A percentile compares a stretch with the other conserved stretches of the same genome.
phyloP scores from a whole-genome alignment of 2,888 invertebrate genomes.

The Andrena haemorrhoa region DNA sequence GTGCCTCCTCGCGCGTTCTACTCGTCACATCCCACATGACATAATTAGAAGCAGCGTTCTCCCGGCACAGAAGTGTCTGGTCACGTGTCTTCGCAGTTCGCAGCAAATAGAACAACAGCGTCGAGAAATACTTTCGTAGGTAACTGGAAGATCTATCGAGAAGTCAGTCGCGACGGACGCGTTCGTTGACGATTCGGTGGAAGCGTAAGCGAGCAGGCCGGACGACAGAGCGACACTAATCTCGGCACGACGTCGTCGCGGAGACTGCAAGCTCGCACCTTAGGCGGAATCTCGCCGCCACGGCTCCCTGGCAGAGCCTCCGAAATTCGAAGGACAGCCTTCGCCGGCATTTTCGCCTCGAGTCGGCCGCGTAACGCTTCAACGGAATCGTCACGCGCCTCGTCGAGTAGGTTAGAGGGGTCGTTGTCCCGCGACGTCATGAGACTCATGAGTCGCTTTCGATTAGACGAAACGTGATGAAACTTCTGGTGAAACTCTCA shows the following conservation, averaged over 20 bases:
- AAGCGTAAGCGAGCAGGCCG: background rate
- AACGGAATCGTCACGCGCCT: conserved; percentile 26
- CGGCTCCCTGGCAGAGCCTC: conserved; percentile 51
- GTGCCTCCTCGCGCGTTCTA: background rate
- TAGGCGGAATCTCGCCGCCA: conserved; percentile 48
- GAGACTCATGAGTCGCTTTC: conserved; percentile 37
- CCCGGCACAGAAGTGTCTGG: background rate
- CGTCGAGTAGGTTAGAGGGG: conserved; percentile 53
- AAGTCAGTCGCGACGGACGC: background rate
- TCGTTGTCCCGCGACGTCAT: conserved; percentile 72
- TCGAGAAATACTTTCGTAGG: too few species aligned
- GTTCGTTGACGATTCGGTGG: background rate
- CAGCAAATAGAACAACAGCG: background rate
- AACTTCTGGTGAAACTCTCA: too few species aligned
- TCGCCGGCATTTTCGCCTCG: conserved; percentile 4
- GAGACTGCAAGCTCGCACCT: conserved; percentile 66
- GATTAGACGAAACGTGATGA: too few species aligned
- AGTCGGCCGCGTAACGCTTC: conserved; percentile 4
- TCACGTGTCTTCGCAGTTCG: background rate
- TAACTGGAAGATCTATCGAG: background rate
- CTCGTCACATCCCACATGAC: background rate
- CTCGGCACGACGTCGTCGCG: conserved; percentile 59
- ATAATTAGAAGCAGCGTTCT: background rate
- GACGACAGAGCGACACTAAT: conserved; percentile 34
- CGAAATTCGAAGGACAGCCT: conserved; percentile 57